phyloP scores from a whole-genome alignment of 2,888 invertebrate species.

The Eilema sororculum region DNA sequence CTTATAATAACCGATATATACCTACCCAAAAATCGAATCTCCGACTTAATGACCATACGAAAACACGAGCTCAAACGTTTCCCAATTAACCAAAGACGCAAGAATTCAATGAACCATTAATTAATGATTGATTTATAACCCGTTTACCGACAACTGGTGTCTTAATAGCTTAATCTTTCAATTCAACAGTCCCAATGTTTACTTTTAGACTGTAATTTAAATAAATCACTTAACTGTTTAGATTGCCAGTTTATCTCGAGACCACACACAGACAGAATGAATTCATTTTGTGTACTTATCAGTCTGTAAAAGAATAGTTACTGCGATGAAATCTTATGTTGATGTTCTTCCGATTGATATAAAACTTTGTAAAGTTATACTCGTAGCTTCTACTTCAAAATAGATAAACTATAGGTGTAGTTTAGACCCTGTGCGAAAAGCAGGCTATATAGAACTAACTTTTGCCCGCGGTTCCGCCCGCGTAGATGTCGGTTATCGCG shows the following conservation, averaged over 20 bases:
- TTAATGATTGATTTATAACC: neutral
- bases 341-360: neutral
- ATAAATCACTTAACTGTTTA: constrained; percentile 7
- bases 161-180: neutral
- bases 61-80: neutral
- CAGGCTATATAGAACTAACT: too few species aligned
- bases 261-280: neutral
- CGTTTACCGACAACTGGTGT: neutral
- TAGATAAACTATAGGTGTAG: too few species aligned
- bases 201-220: neutral
- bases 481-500: too few species aligned
- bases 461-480: too few species aligned
- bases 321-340: neutral
- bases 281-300: constrained; percentile 2
- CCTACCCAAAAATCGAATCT: too few species aligned
- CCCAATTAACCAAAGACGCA: neutral
- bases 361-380: neutral
- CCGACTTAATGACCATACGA: too few species aligned
- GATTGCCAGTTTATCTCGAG: neutral
- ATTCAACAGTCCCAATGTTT: neutral
- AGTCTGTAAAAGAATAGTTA: neutral
- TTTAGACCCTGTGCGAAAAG: too few species aligned
- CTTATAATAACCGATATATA: too few species aligned
- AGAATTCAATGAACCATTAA: neutral
- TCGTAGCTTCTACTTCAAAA: too few species aligned